Evolutionary conservation across 2,888 invertebrate genomes (phyloP), one percentile per base, ranked within the genome.

Genomic region (Magallana nippona): DNA sequence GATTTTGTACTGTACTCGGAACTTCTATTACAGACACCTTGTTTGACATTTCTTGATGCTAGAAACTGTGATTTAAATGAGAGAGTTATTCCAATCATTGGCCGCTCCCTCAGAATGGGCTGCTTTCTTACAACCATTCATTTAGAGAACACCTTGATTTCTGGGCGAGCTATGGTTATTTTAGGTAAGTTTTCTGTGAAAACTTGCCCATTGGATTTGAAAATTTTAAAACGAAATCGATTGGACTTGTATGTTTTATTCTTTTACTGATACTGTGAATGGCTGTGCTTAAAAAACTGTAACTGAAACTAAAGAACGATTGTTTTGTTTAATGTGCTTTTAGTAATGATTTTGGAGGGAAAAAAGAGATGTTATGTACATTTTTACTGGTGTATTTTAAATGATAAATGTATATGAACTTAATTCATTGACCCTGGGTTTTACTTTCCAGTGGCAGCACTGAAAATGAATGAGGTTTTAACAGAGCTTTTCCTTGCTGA

Each of bases 401-500:
- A 13, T 77, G n/a, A 19, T 77, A 22, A 60, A 60, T 60, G 10
- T 84, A n/a, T 27, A 27, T 27, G 27, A 27, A 27, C 27, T 27
- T 44, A 44, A 44, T 44, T 44, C 44, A 44, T 44, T 44, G 44
- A 44, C 8, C 44, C 44, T 44, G 44, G 44, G 44, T 44, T 44
- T 44, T 44, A 8, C 44, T 79, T 92, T 94, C 10, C 95, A 97
- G 97, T 97, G 92, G 96, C 96, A 92, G 97, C 97, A 8, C 94
- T 98, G 56, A 97, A 97, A 92, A 95, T 96, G 90, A 98, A 98
- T 95, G 93, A 93, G 83, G 89, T 96, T 5, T 94, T 98, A 80
- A 96, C 96, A 85, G 97, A 98, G 94, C 95, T 98, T 81, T 96
- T 97, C 92, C 95, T 98, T 86, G 97, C 97, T 77, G 97, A 98